Conservation (phyloP, 2,888 invertebrate genomes). For the Sericinus montela region DNA sequence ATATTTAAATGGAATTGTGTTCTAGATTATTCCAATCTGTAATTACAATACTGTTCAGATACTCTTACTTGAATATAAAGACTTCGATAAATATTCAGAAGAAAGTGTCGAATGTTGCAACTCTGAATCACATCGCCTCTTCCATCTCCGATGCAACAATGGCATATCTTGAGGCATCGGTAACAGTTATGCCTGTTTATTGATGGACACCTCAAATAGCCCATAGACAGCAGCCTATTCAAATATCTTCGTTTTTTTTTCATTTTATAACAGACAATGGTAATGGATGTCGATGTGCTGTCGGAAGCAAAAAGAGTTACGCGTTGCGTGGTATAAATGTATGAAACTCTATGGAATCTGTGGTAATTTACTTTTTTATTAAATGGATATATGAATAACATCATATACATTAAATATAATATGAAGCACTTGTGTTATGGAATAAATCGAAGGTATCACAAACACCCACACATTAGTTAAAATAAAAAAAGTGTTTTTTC, state of each 20-base stretch:
- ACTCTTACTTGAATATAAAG: too few species aligned
- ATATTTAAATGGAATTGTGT: too few species aligned
- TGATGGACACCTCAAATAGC: constrained; percentile 25
- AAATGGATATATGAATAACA: too few species aligned
- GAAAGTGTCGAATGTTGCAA: constrained; percentile 14
- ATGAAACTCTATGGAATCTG: too few species aligned
- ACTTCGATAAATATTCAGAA: background rate
- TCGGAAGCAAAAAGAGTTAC: constrained; percentile 1
- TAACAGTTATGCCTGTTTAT: constrained; percentile 21
- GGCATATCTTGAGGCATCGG: constrained; percentile 17
- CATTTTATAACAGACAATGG: constrained; percentile 9
- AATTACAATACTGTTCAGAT: too few species aligned
- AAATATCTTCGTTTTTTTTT: constrained; percentile 13
- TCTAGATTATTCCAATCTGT: too few species aligned
- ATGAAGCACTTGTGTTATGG: too few species aligned
- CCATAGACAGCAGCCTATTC: constrained; percentile 20
- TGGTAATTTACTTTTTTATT: too few species aligned
- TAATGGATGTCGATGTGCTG: constrained; percentile 1
- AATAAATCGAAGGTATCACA: too few species aligned
- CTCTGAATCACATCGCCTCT: background rate
- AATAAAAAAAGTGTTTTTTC: too few species aligned
- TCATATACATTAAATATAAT: too few species aligned
- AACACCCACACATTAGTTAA: too few species aligned
- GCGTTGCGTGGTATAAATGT: background rate
- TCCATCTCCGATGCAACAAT: constrained; percentile 12